Evolutionary conservation across 2,113 vertebrate genomes (phyloP).

Genomic region (Sialia sialis): DNA sequence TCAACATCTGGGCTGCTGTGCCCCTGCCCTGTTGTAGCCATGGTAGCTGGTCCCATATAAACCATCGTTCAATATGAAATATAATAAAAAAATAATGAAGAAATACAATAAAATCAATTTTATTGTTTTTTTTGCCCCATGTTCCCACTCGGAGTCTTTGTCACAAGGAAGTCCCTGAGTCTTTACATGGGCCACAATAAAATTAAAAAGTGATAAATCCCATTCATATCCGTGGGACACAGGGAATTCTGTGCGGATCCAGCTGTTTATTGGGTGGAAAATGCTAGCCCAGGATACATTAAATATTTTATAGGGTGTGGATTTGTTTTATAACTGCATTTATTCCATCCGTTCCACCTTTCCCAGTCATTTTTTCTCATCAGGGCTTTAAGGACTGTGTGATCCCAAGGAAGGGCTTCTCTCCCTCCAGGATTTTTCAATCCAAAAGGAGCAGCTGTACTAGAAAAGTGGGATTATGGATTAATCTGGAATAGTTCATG

Average conservation of each 20-base stretch:
- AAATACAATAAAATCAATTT: neutral
- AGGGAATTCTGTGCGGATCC: rapidly evolving
- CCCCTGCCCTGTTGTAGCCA: rapidly evolving
- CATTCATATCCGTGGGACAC: rapidly evolving
- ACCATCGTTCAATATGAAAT: rapidly evolving
- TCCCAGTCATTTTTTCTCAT: neutral
- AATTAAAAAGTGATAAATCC: neutral
- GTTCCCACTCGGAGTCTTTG: rapidly evolving
- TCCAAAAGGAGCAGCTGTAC: neutral
- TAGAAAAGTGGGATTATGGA: neutral
- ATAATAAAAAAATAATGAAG: rapidly evolving
- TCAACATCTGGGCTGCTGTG: neutral
- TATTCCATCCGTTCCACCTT: neutral
- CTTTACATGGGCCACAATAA: rapidly evolving
- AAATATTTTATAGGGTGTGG: neutral
- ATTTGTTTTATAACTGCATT: neutral
- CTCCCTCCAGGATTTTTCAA: neutral
- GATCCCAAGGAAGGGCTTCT: neutral
- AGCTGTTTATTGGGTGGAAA: neutral
- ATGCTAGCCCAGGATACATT: rapidly evolving
- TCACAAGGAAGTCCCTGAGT: neutral
- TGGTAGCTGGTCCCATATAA: rapidly evolving
- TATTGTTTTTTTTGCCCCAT: neutral
- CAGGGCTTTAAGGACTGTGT: rapidly evolving
- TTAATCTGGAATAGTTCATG: neutral